Evolutionary conservation across 2,113 vertebrate species (phyloP).

Genomic region (Naja naja): DNA sequence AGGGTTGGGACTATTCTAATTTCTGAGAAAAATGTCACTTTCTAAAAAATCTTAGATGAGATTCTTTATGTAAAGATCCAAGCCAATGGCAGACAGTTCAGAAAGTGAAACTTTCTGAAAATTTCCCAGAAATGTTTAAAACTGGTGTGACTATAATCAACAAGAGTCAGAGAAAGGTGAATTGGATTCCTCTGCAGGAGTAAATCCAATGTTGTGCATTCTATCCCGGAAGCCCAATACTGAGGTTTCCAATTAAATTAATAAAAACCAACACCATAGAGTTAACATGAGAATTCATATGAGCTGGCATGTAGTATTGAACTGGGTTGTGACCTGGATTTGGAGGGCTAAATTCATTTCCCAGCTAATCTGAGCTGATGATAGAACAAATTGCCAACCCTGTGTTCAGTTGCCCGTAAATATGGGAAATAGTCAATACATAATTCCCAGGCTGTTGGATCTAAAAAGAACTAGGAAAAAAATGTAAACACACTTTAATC

Average conservation of each 20-base stretch:
- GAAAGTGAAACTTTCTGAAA: background rate
- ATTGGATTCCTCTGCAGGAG: background rate
- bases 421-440: background rate
- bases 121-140: background rate
- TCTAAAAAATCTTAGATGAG: background rate
- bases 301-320: background rate
- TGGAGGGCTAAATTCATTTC: background rate
- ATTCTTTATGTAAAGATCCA: background rate
- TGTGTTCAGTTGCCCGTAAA: background rate
- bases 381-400: too few species aligned
- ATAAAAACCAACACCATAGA: background rate
- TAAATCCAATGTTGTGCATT: background rate
- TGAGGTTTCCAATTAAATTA: background rate
- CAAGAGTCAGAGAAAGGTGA: background rate
- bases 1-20: background rate
- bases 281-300: background rate
- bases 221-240: background rate
- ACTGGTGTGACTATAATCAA: background rate
- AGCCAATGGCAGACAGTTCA: background rate
- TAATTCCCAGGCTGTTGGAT: background rate
- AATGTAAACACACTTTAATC: background rate
- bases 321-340: background rate
- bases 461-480: background rate
- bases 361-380: background rate
- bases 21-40: background rate